These are phyloP conservation scores for Grammatotria lemairii DNA, from an alignment of 2,113 vertebrate species.

Conservation along the genomic window DNA sequence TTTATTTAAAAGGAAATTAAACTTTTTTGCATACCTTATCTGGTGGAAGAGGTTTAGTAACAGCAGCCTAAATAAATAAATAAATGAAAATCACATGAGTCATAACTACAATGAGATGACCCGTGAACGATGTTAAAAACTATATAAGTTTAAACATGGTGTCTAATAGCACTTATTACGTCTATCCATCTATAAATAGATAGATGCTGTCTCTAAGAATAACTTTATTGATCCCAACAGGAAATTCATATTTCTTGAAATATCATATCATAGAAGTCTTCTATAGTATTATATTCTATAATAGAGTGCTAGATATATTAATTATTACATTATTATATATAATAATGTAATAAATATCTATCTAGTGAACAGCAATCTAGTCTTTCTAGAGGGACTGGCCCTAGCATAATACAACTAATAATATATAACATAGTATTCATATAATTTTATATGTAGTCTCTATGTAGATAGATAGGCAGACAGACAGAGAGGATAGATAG, in stretches of 20 bases:
- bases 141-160: not conserved
- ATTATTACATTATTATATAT: not conserved
- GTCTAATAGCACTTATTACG: not conserved
- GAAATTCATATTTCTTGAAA: not conserved
- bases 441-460: not conserved
- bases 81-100: not conserved
- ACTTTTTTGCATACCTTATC: not conserved
- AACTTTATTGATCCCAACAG: not conserved
- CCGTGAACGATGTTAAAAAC: not conserved
- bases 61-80: not conserved
- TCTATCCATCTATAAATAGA: not conserved
- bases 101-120: not conserved
- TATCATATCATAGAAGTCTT: not conserved
- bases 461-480: not conserved
- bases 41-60: not conserved
- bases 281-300: not conserved
- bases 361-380: not conserved
- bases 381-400: not conserved
- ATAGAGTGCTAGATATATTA: not conserved
- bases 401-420: not conserved
- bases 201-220: not conserved
- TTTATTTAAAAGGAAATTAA: not conserved
- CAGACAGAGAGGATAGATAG: not conserved
- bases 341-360: not conserved
- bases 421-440: not conserved